Evolutionary conservation across 1,140 invertebrate genomes (phyloP).

Genomic region (Musca vetustissima): DNA sequence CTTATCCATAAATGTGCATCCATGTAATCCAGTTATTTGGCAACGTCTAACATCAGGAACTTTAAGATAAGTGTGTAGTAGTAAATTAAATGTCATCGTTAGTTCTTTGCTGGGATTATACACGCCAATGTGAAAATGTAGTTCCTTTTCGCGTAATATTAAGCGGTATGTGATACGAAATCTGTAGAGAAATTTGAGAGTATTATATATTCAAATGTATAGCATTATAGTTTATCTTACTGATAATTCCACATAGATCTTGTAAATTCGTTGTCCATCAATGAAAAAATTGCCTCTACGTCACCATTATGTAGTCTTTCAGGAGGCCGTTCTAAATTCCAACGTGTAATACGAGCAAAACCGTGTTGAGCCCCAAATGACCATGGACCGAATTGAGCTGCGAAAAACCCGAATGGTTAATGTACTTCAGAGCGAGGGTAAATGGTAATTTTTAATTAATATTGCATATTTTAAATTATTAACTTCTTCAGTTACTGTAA

Average conservation of each 20-base stretch:
- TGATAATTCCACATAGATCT: conserved; percentile 92
- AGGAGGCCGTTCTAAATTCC: conserved; percentile 86
- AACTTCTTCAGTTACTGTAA: too few species aligned
- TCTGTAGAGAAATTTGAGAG: conserved; percentile 52
- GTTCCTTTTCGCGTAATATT: conserved; percentile 85
- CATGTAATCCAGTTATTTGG: conserved; percentile 87
- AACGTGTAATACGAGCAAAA: conserved; percentile 87
- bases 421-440: too few species aligned
- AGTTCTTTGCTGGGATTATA: conserved; percentile 89
- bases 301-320: conserved; percentile 84
- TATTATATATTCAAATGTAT: neutral
- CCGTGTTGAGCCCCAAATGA: conserved; percentile 91
- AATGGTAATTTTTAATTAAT: too few species aligned
- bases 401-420: too few species aligned
- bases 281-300: conserved; percentile 86
- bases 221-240: conserved; percentile 58
- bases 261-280: conserved; percentile 91
- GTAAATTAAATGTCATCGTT: conserved; percentile 88
- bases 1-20: conserved; percentile 92
- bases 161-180: conserved; percentile 85
- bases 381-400: conserved; percentile 94
- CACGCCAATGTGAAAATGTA: conserved; percentile 89
- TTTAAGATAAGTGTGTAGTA: conserved; percentile 94
- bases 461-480: too few species aligned
- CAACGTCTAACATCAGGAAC: conserved; percentile 89